phyloP scores from a whole-genome alignment of 2,113 vertebrate genomes.

The Trichechus manatus region DNA sequence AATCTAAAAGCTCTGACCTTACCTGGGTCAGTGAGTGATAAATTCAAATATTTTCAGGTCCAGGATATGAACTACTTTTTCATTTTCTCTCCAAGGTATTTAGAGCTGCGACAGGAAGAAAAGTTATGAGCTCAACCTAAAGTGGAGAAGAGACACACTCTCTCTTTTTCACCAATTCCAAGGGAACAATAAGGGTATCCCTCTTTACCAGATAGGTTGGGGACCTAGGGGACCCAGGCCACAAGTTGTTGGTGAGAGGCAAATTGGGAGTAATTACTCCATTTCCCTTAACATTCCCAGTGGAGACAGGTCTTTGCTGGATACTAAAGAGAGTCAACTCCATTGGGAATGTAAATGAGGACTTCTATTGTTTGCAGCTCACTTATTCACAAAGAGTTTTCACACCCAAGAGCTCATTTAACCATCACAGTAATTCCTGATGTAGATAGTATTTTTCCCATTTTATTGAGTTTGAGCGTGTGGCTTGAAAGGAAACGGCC shows the following conservation, averaged over 20 bases:
- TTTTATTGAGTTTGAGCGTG: background rate
- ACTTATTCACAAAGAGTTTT: constrained; percentile 9
- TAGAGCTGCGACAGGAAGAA: background rate
- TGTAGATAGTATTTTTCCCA: background rate
- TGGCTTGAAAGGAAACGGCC: background rate
- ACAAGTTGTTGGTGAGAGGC: constrained; percentile 6
- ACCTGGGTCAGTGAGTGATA: constrained; percentile 34
- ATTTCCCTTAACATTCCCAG: constrained; percentile 18
- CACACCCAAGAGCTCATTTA: background rate
- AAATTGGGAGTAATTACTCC: constrained; percentile 50
- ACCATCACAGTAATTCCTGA: background rate
- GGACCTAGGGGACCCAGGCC: background rate
- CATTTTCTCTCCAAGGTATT: constrained; percentile 7
- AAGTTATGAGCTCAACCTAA: background rate
- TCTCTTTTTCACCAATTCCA: background rate
- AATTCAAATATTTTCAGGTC: constrained; percentile 36
- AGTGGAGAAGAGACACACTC: background rate
- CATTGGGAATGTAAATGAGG: constrained; percentile 34
- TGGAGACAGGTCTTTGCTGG: background rate
- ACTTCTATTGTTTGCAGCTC: background rate
- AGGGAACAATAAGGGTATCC: background rate
- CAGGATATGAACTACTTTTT: background rate
- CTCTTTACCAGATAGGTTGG: background rate
- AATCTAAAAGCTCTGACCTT: background rate
- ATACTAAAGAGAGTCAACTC: background rate